Evolutionary conservation across 2,888 invertebrate genomes (phyloP).

Genomic region (Drosophila borealis): DNA sequence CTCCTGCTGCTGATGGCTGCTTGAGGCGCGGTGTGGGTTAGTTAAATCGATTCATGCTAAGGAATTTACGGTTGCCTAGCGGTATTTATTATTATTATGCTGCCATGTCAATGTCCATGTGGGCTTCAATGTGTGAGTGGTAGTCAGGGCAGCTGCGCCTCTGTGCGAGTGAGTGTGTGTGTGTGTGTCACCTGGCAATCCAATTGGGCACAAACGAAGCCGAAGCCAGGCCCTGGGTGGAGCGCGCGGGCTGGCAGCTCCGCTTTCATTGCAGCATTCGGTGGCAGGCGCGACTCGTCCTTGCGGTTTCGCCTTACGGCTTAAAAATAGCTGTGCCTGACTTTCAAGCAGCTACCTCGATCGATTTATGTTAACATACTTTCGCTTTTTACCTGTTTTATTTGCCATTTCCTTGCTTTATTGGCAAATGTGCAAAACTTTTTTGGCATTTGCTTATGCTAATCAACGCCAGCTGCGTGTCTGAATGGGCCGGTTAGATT

Average conservation of each 20-base stretch:
- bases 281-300: constrained; percentile 63
- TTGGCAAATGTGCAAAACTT: constrained; percentile 54
- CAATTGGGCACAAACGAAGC: constrained; percentile 59
- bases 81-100: constrained; percentile 73
- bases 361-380: constrained; percentile 78
- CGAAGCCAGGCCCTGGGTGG: constrained; percentile 1
- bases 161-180: neutral
- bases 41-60: constrained; percentile 81
- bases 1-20: constrained; percentile 16
- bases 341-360: constrained; percentile 54
- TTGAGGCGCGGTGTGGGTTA: constrained; percentile 34
- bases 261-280: constrained; percentile 42
- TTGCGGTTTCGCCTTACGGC: constrained; percentile 58
- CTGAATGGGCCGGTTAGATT: constrained; percentile 10
- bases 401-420: constrained; percentile 21
- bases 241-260: constrained; percentile 22
- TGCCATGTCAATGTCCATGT: constrained; percentile 15
- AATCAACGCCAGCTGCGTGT: constrained; percentile 63
- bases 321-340: constrained; percentile 72
- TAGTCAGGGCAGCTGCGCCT: constrained; percentile 24
- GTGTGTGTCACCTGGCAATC: constrained; percentile 54
- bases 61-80: constrained; percentile 79
- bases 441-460: constrained; percentile 66
- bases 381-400: constrained; percentile 65
- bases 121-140: constrained; percentile 13